Percentiles rank a stretch among this genome's conserved stretches.
phyloP scores from a whole-genome alignment of 1,140 invertebrate species.

The Eufriesea mexicana region DNA sequence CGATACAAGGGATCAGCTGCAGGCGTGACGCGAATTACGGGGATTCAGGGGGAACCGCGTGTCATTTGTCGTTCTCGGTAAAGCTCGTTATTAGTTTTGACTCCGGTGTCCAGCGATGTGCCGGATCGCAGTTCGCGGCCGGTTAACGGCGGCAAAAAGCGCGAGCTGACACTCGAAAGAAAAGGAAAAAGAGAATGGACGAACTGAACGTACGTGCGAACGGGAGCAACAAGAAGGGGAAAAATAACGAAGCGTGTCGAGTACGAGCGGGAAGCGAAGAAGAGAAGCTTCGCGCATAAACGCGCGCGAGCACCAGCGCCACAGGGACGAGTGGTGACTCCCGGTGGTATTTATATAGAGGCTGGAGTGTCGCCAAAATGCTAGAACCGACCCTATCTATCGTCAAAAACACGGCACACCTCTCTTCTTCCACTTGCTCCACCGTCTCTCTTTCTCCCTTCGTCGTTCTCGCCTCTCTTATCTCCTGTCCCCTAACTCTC shows the following conservation, averaged over 20 bases:
- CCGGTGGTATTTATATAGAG: constrained; percentile 78
- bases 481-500: background rate
- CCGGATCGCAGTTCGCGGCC: constrained; percentile 8
- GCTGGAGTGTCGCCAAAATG: constrained; percentile 80
- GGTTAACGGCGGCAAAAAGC: constrained; percentile 57
- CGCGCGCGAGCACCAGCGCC: constrained; percentile 28
- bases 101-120: background rate
- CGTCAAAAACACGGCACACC: constrained; percentile 65
- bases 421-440: constrained; percentile 34
- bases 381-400: constrained; percentile 76
- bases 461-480: constrained; percentile 32
- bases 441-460: constrained; percentile 24
- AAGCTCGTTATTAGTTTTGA: constrained; percentile 35
- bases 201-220: background rate
- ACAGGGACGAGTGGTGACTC: constrained; percentile 70
- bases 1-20: background rate
- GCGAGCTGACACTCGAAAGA: constrained; percentile 14
- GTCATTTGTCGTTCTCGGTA: background rate
- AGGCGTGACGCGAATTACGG: constrained; percentile 11
- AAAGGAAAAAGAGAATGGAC: background rate
- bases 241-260: constrained; percentile 56
- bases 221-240: constrained; percentile 20
- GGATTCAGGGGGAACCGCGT: background rate
- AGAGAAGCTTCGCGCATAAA: background rate
- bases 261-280: constrained; percentile 22